These are phyloP conservation scores for Panzeria rudis DNA, from an alignment of 2,888 invertebrate genomes.

Conservation along the genomic window DNA sequence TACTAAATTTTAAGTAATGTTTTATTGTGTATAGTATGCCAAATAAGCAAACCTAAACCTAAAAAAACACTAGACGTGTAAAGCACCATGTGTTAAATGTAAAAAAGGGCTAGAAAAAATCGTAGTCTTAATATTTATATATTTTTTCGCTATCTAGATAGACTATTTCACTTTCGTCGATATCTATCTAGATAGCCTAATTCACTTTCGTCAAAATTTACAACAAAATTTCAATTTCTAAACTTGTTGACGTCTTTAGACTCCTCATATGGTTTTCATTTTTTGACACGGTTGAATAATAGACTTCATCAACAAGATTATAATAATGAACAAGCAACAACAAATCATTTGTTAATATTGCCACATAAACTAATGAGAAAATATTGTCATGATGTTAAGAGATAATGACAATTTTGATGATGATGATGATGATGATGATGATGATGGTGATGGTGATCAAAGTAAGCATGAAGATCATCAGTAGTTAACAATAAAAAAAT, in stretches of 20 bases:
- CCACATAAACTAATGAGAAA: slow-evolving; percentile 53
- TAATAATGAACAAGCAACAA: slow-evolving; percentile 21
- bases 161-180: no score
- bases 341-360: slow-evolving; percentile 40
- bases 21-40: no score
- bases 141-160: no score
- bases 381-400: slow-evolving; percentile 40
- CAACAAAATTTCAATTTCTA: not conserved
- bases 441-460: slow-evolving; percentile 2
- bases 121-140: no score
- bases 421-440: slow-evolving; percentile 1
- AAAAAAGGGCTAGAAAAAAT: no score
- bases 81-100: no score
- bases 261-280: not conserved
- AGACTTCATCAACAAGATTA: not conserved
- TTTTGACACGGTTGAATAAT: slow-evolving; percentile 32
- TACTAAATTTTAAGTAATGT: no score
- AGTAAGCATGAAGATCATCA: slow-evolving; percentile 11
- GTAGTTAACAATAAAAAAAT: slow-evolving; percentile 34
- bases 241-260: not conserved
- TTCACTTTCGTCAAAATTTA: not conserved
- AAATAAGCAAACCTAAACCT: no score
- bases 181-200: no score
- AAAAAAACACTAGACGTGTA: no score
- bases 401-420: slow-evolving; percentile 1